Evolutionary conservation across 1,140 invertebrate species (phyloP), one percentile per base, ranked within the genome.

Genomic region (Lineus longissimus): DNA sequence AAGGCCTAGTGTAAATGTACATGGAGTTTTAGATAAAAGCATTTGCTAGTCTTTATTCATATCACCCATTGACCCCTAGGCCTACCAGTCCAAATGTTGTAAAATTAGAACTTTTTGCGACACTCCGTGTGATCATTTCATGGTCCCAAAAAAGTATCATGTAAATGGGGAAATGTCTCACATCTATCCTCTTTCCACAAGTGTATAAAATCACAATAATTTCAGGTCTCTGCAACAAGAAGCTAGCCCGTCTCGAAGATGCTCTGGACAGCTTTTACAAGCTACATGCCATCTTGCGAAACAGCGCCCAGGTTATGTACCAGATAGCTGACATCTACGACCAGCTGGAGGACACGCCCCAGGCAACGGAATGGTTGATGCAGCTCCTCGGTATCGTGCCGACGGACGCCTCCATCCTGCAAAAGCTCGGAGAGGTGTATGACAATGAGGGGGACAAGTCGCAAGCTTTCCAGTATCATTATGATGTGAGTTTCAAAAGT

Each of bases 401-500:
- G 9, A 90, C 90, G 27, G 94, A 97, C 82, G 88, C 93, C 1
- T 86, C 87, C 22, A 86, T 94, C 51, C 84, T 94, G 13, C 87
- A 90, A 71, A 91, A 91, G 75, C 83, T 96, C 33, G 93, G 91
- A 2, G 88, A 92, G 73, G 85, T 96, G 70, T 93, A 90, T 74
- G 93, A 95, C 72, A 85, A 84, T 65, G 86, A 90, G 68, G 91
- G 91, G 31, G 94, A 97, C 77, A 91, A 93, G 70, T 91, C 94
- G 73, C 91, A 93, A 80, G 92, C 94, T 0, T 94, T 93, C 82
- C 91, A 95, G 72, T 95, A 93, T 83, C 90, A 94, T 71, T 89
- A 87, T 80, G 93, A 97, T 81, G 91, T 93, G 83, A 83, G 84
- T 78, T n/a, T n/a, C n/a, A n/a, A 11, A 17, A 58, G 23, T 6